Evolutionary conservation across 2,113 vertebrate genomes (phyloP).

Genomic region (Myiagra hebetior): DNA sequence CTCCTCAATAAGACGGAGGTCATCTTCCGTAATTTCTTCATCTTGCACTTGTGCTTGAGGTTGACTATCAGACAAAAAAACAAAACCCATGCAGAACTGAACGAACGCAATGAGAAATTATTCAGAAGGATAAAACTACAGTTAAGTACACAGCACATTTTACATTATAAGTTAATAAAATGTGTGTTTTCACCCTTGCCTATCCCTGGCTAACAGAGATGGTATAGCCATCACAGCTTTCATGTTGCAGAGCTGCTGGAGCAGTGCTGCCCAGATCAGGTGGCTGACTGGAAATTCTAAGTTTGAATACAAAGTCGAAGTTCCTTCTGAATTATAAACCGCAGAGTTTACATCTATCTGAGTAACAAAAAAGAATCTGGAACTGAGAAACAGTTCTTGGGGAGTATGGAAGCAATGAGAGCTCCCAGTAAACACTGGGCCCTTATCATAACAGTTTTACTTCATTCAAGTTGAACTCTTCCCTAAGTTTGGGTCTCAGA

Average conservation of each 20-base stretch:
- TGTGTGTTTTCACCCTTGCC: background rate
- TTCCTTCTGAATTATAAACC: background rate
- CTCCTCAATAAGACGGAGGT: constrained; percentile 90
- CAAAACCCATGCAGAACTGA: background rate
- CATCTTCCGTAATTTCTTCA: constrained; percentile 90
- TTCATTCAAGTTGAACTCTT: background rate
- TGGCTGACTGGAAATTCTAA: background rate
- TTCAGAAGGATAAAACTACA: background rate
- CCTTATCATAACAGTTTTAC: background rate
- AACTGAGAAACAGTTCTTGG: background rate
- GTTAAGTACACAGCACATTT: background rate
- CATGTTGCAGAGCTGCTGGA: background rate
- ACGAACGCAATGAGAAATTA: background rate
- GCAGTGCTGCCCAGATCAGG: background rate
- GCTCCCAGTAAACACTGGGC: background rate
- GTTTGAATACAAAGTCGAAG: background rate
- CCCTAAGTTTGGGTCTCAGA: background rate
- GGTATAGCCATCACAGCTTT: background rate
- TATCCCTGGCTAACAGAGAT: background rate
- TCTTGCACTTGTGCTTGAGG: constrained; percentile 82
- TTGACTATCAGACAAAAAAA: constrained; percentile 47
- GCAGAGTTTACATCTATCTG: background rate
- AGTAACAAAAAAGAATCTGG: background rate
- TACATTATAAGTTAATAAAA: background rate
- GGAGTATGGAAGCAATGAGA: background rate